These are phyloP conservation scores for Oreochromis mossambicus DNA, from an alignment of 2,797 vertebrate genomes.

Conservation along the genomic window DNA sequence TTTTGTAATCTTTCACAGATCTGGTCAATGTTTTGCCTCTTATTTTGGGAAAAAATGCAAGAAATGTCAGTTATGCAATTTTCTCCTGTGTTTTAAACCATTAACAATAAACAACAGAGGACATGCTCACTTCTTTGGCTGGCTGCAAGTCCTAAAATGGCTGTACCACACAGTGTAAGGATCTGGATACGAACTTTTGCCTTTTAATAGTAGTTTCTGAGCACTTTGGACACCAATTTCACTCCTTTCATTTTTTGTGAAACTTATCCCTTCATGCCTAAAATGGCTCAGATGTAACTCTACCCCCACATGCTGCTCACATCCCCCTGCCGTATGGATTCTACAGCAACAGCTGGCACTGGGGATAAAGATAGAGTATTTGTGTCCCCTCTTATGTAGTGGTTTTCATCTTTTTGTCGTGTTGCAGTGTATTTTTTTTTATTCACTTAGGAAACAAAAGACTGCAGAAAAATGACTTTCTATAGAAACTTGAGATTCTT, in stretches of 20 bases:
- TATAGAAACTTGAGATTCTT: not conserved
- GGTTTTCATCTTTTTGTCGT: conserved; percentile 23
- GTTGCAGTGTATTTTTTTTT: not conserved
- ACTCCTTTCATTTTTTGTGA: not conserved
- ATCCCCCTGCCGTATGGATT: conserved; percentile 70
- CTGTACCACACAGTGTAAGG: not conserved
- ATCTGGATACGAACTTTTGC: not conserved
- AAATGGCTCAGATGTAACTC: not conserved
- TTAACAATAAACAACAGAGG: conserved; percentile 36
- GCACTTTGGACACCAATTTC: not conserved
- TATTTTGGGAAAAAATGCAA: conserved; percentile 23
- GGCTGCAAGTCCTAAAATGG: conserved; percentile 27
- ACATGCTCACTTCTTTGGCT: conserved; percentile 31
- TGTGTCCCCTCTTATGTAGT: conserved; percentile 13
- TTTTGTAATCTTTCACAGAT: conserved; percentile 6
- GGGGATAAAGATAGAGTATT: conserved; percentile 23
- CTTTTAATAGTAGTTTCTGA: not conserved
- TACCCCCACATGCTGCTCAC: conserved; percentile 64
- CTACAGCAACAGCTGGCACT: conserved; percentile 75
- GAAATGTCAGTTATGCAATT: conserved; percentile 19
- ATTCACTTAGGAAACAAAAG: rapidly evolving
- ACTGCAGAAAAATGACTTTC: not conserved
- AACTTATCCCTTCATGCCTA: not conserved
- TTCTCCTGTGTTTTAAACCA: conserved; percentile 21
- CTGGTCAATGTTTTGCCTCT: conserved; percentile 21